phyloP scores from a whole-genome alignment of 2,888 invertebrate genomes.

The Pandemis corylana region DNA sequence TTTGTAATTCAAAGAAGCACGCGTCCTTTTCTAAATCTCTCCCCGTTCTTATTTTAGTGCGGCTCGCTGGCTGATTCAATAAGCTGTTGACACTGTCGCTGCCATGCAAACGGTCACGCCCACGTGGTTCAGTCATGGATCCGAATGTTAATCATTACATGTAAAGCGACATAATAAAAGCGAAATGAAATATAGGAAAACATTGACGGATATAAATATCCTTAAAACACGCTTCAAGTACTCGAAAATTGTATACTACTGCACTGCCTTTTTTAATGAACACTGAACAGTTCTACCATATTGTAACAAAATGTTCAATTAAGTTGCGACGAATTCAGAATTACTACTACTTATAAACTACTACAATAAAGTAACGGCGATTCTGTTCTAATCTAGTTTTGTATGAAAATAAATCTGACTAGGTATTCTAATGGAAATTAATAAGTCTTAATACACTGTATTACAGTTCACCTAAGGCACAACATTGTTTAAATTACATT shows the following conservation, averaged over 20 bases:
- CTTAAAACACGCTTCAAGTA: conserved; percentile 56
- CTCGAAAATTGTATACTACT: conserved; percentile 60
- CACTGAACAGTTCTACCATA: conserved; percentile 60
- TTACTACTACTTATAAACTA: conserved; percentile 73
- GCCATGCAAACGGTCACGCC: conserved; percentile 39
- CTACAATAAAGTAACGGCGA: conserved; percentile 58
- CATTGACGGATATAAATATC: conserved; percentile 39
- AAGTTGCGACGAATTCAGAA: conserved; percentile 63
- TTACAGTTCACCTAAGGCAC: conserved; percentile 69
- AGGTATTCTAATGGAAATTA: conserved; percentile 56
- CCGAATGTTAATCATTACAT: conserved; percentile 63
- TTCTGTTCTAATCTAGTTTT: conserved; percentile 65
- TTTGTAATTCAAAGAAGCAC: conserved; percentile 76
- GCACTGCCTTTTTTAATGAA: conserved; percentile 58
- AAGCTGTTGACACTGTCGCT: conserved; percentile 48
- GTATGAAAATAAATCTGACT: conserved; percentile 52
- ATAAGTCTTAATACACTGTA: conserved; percentile 28
- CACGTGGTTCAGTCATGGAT: conserved; percentile 79
- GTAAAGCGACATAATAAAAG: conserved; percentile 79
- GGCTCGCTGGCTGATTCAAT: conserved; percentile 51
- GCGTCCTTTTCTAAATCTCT: conserved; percentile 65
- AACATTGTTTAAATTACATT: conserved; percentile 60
- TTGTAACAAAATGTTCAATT: conserved; percentile 48
- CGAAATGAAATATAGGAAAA: conserved; percentile 61
- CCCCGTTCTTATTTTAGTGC: conserved; percentile 57